These are phyloP conservation scores for Cossypha caffra DNA, from an alignment of 2,797 vertebrate species.

Conservation along the genomic window DNA sequence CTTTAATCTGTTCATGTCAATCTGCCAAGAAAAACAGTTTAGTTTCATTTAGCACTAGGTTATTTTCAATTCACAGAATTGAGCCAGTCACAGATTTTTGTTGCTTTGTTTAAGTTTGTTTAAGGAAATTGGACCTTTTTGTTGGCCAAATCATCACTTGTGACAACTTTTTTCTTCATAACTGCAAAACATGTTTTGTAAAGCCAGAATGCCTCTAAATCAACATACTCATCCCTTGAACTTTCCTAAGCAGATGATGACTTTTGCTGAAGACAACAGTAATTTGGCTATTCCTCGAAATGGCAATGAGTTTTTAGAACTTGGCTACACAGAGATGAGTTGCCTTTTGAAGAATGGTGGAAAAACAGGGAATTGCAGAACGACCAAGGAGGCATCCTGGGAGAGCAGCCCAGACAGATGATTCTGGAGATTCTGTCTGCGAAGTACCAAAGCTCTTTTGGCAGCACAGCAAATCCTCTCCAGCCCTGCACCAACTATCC, in stretches of 20 bases:
- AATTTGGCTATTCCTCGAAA: background rate
- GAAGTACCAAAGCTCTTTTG: background rate
- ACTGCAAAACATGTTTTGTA: background rate
- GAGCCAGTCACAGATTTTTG: background rate
- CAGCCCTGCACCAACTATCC: background rate
- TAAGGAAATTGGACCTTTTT: background rate
- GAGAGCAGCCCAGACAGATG: background rate
- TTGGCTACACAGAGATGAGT: background rate
- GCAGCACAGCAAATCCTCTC: background rate
- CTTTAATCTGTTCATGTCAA: background rate
- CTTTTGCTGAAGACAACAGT: background rate
- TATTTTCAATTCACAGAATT: background rate
- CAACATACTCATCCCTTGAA: background rate
- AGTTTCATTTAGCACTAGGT: background rate
- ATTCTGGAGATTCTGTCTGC: background rate
- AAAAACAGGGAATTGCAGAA: background rate
- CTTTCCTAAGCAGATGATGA: background rate
- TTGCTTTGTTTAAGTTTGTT: background rate
- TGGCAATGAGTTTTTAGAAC: background rate
- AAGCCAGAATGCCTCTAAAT: background rate
- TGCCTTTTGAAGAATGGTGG: background rate
- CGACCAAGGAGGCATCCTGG: rapidly evolving
- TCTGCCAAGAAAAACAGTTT: background rate
- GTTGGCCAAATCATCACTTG: background rate
- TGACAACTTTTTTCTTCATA: background rate